These are phyloP conservation scores for Dryas iulia DNA, from an alignment of 1,140 invertebrate species.

Conservation along the genomic window DNA sequence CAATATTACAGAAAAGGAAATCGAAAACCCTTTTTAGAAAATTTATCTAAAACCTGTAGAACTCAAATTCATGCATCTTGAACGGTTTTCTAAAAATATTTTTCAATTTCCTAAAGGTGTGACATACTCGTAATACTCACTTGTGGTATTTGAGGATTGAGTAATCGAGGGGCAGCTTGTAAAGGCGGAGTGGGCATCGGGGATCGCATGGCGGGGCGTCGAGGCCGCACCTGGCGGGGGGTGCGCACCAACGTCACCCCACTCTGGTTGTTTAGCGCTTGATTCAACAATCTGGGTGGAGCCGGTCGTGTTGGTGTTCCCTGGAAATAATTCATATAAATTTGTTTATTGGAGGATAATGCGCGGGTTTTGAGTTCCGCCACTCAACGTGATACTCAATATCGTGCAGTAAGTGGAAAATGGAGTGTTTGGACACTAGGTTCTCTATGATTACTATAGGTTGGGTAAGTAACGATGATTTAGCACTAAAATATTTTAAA, in stretches of 20 bases:
- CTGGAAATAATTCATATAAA: constrained; percentile 36
- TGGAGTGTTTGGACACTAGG: too few species aligned
- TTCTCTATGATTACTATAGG: too few species aligned
- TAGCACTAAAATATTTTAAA: not conserved
- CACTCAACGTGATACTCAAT: too few species aligned
- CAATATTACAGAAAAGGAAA: too few species aligned
- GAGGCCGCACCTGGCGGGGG: constrained; percentile 51
- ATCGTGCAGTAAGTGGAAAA: too few species aligned
- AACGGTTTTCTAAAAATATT: too few species aligned
- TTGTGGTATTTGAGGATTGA: constrained; percentile 54
- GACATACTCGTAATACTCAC: constrained; percentile 36
- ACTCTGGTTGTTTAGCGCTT: constrained; percentile 43
- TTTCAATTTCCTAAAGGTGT: too few species aligned
- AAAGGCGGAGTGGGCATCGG: constrained; percentile 39
- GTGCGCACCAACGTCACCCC: constrained; percentile 58
- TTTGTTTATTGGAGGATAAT: not conserved
- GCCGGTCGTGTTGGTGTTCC: constrained; percentile 47
- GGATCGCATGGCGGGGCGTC: constrained; percentile 43
- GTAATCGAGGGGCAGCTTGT: constrained; percentile 46
- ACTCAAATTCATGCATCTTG: too few species aligned
- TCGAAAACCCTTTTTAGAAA: too few species aligned
- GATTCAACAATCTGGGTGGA: constrained; percentile 60
- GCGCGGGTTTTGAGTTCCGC: too few species aligned
- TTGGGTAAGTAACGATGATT: not conserved
- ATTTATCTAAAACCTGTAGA: too few species aligned